These are phyloP conservation scores for Nephila pilipes DNA, from an alignment of 1,140 invertebrate genomes.

Conservation along the genomic window DNA sequence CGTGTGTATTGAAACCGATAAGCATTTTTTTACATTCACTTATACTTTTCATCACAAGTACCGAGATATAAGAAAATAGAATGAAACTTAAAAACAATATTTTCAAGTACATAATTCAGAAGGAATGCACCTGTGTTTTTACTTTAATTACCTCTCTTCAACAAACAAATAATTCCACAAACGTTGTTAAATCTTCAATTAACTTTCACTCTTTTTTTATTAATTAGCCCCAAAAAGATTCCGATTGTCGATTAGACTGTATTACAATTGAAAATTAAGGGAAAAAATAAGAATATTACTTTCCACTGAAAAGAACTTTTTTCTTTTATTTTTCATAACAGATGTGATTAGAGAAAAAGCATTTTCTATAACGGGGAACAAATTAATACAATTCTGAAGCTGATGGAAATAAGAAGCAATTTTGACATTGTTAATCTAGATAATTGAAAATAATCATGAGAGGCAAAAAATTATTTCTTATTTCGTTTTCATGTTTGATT, in stretches of 20 bases:
- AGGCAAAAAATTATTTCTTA: background rate
- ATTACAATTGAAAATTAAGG: background rate
- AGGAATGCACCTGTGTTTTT: background rate
- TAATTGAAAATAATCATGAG: background rate
- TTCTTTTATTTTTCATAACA: background rate
- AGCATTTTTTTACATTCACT: no score
- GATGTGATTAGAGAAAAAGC: background rate
- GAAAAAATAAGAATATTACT: no score
- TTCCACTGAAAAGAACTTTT: no score
- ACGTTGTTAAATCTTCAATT: conserved; percentile 15
- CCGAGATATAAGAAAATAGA: no score
- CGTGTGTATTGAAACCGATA: no score
- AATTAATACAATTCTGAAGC: background rate
- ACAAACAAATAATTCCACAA: background rate
- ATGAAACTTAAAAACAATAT: no score
- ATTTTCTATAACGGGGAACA: conserved; percentile 1
- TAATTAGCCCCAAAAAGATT: background rate
- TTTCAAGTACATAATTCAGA: no score
- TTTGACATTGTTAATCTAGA: background rate
- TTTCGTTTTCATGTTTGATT: background rate
- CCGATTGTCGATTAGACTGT: background rate
- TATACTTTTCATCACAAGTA: no score
- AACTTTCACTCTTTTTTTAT: background rate
- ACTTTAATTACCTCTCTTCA: background rate
- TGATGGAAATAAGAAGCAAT: background rate